Evolutionary conservation across 2,888 invertebrate genomes (phyloP).

Genomic region (Dolichopus griseipennis): DNA sequence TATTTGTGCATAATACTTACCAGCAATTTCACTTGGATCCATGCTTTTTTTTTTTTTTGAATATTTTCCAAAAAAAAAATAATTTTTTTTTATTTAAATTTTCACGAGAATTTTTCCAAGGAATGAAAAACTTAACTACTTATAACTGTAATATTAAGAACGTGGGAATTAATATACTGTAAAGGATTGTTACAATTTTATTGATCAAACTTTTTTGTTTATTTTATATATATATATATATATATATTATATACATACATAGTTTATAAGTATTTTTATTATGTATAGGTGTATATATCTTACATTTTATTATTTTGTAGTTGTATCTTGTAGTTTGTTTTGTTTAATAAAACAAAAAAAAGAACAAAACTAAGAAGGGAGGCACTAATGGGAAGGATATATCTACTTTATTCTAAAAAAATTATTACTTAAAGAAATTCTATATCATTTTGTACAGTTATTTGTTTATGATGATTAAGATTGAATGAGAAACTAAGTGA

Average conservation of each 20-base stretch:
- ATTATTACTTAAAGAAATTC: no score
- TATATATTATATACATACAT: no score
- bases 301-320: no score
- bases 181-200: background rate
- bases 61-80: background rate
- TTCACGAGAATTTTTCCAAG: background rate
- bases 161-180: background rate
- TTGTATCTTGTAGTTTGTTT: no score
- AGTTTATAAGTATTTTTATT: background rate
- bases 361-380: no score
- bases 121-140: background rate
- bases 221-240: background rate
- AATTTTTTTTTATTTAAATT: background rate
- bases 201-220: conserved; percentile 2
- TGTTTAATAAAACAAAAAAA: no score
- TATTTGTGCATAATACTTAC: background rate
- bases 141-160: background rate
- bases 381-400: no score
- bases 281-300: background rate
- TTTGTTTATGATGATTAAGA: no score
- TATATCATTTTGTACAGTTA: no score
- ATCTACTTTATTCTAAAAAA: no score
- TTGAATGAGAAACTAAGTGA: no score
- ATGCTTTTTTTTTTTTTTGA: background rate
- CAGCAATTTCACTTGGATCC: background rate